Conservation (phyloP, 2,888 invertebrate genomes). For the Nephrotoma appendiculata region DNA sequence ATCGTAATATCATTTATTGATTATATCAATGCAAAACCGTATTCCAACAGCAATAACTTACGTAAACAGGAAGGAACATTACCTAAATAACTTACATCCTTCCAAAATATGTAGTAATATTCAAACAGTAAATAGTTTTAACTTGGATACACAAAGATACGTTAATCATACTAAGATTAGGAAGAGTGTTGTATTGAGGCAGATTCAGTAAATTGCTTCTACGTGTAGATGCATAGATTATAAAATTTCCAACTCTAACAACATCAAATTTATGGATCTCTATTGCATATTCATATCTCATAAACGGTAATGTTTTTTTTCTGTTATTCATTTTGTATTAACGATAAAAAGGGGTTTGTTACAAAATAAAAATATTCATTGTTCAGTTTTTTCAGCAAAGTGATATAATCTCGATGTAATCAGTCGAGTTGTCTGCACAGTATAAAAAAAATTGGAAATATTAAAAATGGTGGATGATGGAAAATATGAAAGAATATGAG, state of each 20-base stretch:
- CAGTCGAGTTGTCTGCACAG: not conserved
- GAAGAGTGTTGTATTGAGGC: no score
- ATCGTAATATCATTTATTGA: not conserved
- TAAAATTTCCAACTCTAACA: not conserved
- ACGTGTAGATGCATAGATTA: no score
- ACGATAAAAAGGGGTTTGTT: not conserved
- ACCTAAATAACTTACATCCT: not conserved
- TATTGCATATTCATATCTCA: not conserved
- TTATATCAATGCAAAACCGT: not conserved
- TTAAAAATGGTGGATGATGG: not conserved
- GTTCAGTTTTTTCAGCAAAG: not conserved
- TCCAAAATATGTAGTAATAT: not conserved
- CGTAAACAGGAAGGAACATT: not conserved
- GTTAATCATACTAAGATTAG: not conserved
- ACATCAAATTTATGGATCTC: no score
- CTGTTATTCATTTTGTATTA: not conserved
- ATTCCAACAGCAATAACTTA: not conserved
- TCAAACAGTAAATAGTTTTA: not conserved
- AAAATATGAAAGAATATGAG: not conserved
- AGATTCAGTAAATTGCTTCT: no score
- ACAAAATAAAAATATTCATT: not conserved
- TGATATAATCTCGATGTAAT: not conserved
- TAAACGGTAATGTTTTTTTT: not conserved
- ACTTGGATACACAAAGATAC: not conserved
- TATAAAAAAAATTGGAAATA: not conserved